Percentiles rank a stretch among this genome's conserved stretches.
Conservation (phyloP, 2,113 vertebrate species). For the Mesembrinibis cayennensis region DNA sequence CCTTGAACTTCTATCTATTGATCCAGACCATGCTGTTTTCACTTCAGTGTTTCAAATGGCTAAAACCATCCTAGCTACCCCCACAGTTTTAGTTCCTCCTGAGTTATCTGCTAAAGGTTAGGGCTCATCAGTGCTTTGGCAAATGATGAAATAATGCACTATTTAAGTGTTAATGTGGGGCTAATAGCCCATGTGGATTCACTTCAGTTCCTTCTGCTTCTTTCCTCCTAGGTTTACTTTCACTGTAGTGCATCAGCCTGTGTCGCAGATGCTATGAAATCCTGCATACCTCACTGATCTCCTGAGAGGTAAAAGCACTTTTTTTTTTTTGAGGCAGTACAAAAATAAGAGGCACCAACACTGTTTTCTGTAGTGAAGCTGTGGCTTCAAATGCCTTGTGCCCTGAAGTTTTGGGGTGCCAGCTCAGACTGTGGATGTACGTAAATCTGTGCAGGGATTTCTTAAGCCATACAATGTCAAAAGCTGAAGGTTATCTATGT, state of each 20-base stretch:
- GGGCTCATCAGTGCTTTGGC: background rate
- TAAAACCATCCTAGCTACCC: background rate
- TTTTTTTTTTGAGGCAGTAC: background rate
- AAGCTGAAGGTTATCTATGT: background rate
- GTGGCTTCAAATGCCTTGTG: background rate
- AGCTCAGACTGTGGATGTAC: background rate
- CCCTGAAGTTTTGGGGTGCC: background rate
- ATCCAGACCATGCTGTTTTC: background rate
- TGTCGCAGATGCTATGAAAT: background rate
- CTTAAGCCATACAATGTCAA: background rate
- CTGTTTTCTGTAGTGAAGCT: background rate
- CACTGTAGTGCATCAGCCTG: constrained; percentile 64
- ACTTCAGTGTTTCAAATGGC: background rate
- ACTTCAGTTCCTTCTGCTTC: constrained; percentile 4
- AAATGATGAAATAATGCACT: constrained; percentile 41
- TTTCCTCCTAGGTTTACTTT: constrained; percentile 54
- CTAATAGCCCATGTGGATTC: constrained; percentile 53
- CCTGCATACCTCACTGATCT: constrained; percentile 26
- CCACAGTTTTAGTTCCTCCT: background rate
- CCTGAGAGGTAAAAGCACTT: constrained; percentile 1
- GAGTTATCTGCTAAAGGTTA: constrained; percentile 21
- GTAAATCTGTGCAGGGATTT: background rate
- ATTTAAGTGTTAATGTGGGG: constrained; percentile 24
- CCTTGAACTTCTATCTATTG: background rate
- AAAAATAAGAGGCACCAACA: background rate